Percentiles rank a stretch among this genome's conserved stretches.
These are phyloP conservation scores for Physeter macrocephalus DNA, from an alignment of 2,113 vertebrate genomes.

Conservation along the genomic window DNA sequence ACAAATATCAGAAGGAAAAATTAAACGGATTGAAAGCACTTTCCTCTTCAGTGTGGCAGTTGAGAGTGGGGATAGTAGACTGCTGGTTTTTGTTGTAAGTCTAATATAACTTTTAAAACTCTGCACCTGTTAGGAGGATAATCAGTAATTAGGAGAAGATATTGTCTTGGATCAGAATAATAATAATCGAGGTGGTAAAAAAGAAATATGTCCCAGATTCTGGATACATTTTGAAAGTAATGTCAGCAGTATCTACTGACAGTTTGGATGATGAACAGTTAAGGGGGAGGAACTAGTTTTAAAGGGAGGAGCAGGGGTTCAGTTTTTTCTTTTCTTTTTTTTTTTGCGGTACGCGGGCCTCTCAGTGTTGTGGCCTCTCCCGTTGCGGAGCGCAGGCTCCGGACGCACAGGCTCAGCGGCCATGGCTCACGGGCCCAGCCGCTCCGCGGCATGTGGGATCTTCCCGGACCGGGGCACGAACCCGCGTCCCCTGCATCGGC, in stretches of 20 bases:
- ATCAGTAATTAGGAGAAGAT: background rate
- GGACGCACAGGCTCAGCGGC: too few relatives aligned
- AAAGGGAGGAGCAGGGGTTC: background rate
- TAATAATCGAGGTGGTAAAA: background rate
- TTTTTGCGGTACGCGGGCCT: too few relatives aligned
- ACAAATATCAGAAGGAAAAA: background rate
- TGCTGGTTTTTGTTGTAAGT: background rate
- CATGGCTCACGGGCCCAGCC: too few relatives aligned
- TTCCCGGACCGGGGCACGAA: too few relatives aligned
- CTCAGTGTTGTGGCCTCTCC: too few relatives aligned
- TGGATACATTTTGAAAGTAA: background rate
- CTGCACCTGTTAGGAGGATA: background rate
- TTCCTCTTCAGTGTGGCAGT: background rate
- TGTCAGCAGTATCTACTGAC: background rate
- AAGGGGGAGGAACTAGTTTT: background rate
- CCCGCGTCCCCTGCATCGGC: too few relatives aligned
- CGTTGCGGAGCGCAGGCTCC: too few relatives aligned
- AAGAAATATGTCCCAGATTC: background rate
- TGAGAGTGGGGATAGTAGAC: background rate
- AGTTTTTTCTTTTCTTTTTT: too few relatives aligned
- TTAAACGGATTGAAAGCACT: background rate
- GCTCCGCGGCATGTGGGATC: too few relatives aligned
- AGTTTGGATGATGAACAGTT: background rate
- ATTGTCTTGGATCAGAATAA: background rate
- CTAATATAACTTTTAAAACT: background rate